These are phyloP conservation scores for Julus scanicus DNA, from an alignment of 2,888 invertebrate species.

Conservation along the genomic window DNA sequence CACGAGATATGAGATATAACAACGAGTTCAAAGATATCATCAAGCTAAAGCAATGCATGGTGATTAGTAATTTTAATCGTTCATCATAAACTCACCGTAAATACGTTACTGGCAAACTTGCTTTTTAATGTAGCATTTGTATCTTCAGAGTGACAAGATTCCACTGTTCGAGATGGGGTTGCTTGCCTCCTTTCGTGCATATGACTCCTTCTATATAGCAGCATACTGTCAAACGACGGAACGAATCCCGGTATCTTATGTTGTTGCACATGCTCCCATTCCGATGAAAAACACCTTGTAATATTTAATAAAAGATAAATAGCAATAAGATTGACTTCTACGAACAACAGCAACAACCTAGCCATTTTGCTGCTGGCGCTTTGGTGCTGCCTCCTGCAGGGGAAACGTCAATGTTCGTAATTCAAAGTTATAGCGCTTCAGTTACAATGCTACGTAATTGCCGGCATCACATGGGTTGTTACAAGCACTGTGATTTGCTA, in stretches of 20 bases:
- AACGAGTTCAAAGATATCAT: no score
- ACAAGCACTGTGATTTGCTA: no score
- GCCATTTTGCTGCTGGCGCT: conserved; percentile 25
- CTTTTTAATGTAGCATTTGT: conserved; percentile 6
- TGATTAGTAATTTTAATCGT: background rate
- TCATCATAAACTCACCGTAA: background rate
- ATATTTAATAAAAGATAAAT: conserved; percentile 32
- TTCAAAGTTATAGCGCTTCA: background rate
- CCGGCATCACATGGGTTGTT: no score
- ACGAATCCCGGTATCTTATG: conserved; percentile 26
- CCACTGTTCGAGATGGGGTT: conserved; percentile 10
- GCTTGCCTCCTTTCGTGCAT: conserved; percentile 9
- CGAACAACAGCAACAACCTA: background rate
- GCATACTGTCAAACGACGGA: background rate
- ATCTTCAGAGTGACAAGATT: background rate
- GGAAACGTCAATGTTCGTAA: background rate
- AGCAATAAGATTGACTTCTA: background rate
- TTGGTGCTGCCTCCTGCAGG: background rate
- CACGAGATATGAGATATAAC: no score
- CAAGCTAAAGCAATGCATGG: background rate
- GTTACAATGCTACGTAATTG: background rate
- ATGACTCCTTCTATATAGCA: background rate
- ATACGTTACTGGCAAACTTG: conserved; percentile 7
- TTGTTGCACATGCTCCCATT: background rate
- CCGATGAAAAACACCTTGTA: conserved; percentile 17